phyloP scores from a whole-genome alignment of 2,113 vertebrate genomes.

The Chauna torquata region DNA sequence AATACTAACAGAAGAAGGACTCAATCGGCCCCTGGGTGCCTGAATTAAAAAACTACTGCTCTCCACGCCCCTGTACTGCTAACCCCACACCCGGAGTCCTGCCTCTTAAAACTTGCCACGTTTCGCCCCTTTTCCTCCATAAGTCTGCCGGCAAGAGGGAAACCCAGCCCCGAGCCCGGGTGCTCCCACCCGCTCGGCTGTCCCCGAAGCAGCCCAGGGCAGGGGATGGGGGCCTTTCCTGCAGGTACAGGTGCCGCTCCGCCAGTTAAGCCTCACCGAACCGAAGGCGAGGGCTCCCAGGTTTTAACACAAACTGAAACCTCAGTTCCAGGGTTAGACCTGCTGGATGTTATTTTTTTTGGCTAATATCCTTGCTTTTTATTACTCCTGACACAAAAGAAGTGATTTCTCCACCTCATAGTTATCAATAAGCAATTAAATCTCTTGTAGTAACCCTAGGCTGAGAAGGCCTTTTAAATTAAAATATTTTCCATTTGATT shows the following conservation, averaged over 20 bases:
- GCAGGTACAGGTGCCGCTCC: background rate
- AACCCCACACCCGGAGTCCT: background rate
- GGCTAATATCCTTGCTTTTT: background rate
- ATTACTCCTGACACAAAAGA: background rate
- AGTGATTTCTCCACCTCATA: background rate
- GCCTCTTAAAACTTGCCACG: accelerated
- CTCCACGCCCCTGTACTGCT: background rate
- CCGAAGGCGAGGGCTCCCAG: accelerated
- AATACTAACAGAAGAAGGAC: accelerated
- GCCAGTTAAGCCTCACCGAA: background rate
- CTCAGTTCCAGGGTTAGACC: background rate
- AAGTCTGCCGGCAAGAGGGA: background rate
- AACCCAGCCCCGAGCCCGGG: background rate
- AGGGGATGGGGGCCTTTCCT: background rate
- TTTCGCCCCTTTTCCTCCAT: background rate
- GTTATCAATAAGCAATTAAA: slow-evolving; percentile 51
- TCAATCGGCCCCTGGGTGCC: too few species aligned
- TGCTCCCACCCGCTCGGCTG: background rate
- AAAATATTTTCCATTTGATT: slow-evolving; percentile 55
- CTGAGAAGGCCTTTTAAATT: slow-evolving; percentile 8
- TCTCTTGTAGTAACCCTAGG: background rate
- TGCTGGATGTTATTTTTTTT: background rate
- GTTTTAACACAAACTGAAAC: background rate
- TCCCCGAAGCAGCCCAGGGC: background rate
- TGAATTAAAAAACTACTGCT: background rate